Evolutionary conservation across 2,113 vertebrate genomes (phyloP), one percentile per base, ranked within the genome.

Genomic region (Symphodus melops): DNA sequence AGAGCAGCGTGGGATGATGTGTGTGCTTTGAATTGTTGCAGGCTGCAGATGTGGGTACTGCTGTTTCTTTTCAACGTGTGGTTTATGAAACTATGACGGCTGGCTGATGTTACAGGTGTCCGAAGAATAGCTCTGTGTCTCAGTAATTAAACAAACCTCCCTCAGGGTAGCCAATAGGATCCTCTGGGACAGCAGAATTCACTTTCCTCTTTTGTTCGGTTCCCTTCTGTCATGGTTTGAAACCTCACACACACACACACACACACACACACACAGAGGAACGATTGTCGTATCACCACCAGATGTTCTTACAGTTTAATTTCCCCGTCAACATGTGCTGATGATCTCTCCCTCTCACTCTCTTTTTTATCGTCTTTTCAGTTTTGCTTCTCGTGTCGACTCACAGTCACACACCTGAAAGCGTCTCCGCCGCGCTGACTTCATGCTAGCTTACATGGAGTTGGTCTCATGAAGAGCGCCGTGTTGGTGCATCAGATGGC

Each of bases 21-120:
- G 21, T 19, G 8, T 1, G 37, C 25, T 58, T 77, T 79, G 28
- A 68, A 57, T 85, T 68, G 79, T 79, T 79, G 64, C 48, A 71
- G 28, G n/a, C 9, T 67, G 63, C 69, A 76, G 73, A 78, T 76
- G 55, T 57, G 63, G 12, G 77, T 41, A 25, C 4, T 0, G 42
- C 2, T 53, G 33, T 52, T 67, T 52, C 51, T 77, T 55, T 79
- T 37, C 58, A 63, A 68, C n/a, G n/a, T n/a, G n/a, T n/a, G n/a
- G n/a, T n/a, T n/a, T n/a, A n/a, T n/a, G n/a, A n/a, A n/a, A n/a
- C n/a, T n/a, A n/a, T n/a, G n/a, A n/a, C n/a, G n/a, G n/a, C n/a
- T n/a, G n/a, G n/a, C n/a, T n/a, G n/a, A n/a, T n/a, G n/a, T n/a
- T 36, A 59, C 28, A 25, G 17, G 46, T 51, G 64, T 10, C 4